Base-by-base conservation (phyloP, 2,797 vertebrate genomes). In the Pteronotus mesoamericanus region DNA sequence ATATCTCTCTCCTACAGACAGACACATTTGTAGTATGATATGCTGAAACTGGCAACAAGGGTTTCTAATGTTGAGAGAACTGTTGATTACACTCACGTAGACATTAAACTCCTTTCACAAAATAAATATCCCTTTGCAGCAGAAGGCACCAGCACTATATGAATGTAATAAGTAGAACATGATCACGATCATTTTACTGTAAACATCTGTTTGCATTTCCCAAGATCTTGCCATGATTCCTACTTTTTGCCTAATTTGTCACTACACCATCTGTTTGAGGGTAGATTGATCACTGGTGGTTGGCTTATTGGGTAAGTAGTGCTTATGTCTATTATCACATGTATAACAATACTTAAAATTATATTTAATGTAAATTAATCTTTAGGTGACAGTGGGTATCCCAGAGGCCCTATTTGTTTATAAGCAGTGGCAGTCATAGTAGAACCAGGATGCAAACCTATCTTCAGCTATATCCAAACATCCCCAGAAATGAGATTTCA, bases 191-290 rank as follows among this genome's bases (percentile, higher is more conserved):
- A 96, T 42, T 95, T 39, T 15, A 18, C 24, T 96, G 29, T 78
- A 98, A 94, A 51, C 95, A 87, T 75, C 84, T 94, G 48, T 32
- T 71, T 93, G 14, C 88, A 96, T 96, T 97, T 97, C 93, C 78
- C 72, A 37, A 39, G 32, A 96, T 86, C 69, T 92, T 88, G 59
- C 21, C 55, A 37, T 64, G 84, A 96, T 95, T 97, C 46, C 94
- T 85, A 24, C 51, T 32, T 96, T 98, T 97, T 96, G 61, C 75
- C 57, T 97, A 66, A 93, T 92, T 85, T 96, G 86, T 94, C 90
- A 93, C 39, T 92, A 3, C 34, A 75, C 78, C 4, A 9, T 96
- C 77, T 98, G 42, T 91, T 97, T 94, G 66, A 95, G 92, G 74
- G 86, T 57, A 95, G 68, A 96, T 87, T 97, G 89, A 95, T 96